phyloP scores from a whole-genome alignment of 2,888 invertebrate species.

The Spicauda simplicius region DNA sequence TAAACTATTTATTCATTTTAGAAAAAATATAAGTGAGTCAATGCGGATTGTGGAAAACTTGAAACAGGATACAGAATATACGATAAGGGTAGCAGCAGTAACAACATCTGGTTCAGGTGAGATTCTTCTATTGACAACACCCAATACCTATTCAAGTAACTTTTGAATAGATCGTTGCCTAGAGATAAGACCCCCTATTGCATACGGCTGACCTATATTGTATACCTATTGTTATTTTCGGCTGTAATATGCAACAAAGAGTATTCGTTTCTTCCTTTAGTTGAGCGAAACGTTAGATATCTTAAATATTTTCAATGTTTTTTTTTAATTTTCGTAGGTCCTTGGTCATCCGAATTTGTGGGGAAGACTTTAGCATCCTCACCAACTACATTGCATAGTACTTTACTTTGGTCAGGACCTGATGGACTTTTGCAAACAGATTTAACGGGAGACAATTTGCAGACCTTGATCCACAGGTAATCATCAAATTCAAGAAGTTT shows the following conservation, averaged over 20 bases:
- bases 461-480: slow-evolving; percentile 86
- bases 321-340: slow-evolving; percentile 79
- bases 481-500: background rate
- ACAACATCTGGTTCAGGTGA: slow-evolving; percentile 87
- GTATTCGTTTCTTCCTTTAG: too few species aligned
- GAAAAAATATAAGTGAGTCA: slow-evolving; percentile 82
- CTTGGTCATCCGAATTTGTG: slow-evolving; percentile 91
- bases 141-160: background rate
- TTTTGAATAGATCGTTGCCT: too few species aligned
- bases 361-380: slow-evolving; percentile 87
- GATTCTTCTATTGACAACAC: background rate
- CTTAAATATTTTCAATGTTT: background rate
- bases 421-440: slow-evolving; percentile 93
- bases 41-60: slow-evolving; percentile 88
- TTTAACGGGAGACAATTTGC: slow-evolving; percentile 90
- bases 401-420: slow-evolving; percentile 90
- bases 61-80: slow-evolving; percentile 90
- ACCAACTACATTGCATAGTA: slow-evolving; percentile 84
- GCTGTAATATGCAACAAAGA: too few species aligned
- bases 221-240: too few species aligned
- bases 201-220: too few species aligned
- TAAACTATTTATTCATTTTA: slow-evolving; percentile 48
- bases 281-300: too few species aligned
- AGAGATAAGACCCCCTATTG: too few species aligned
- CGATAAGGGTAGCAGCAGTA: slow-evolving; percentile 91